Base-by-base conservation (phyloP, 2,113 vertebrate species). In the Lathamus discolor region DNA sequence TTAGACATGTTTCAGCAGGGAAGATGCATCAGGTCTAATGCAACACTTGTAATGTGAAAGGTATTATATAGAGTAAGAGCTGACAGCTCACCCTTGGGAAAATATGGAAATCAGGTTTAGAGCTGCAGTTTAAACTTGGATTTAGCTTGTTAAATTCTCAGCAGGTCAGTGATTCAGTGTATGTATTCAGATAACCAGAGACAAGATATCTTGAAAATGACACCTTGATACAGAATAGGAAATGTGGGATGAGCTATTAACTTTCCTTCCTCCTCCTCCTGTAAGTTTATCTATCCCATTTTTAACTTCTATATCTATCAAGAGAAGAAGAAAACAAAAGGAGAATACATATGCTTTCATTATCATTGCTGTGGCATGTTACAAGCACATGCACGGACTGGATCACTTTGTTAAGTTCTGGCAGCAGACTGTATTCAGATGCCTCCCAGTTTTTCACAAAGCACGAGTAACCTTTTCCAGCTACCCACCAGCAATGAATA, bases 121-220 rank as follows among this genome's bases (percentile, higher is more conserved):
- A 94, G 82, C 24, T 6, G 7, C 83, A 93, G 84, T 95, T 95
- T 96, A 93, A 96, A 92, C 78, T 76, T 59, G 55, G 57, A 92
- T 72, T 94, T 93, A 11, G 33, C 75, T 93, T 86, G 81, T 83
- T 96, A 93, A 93, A 96, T 93, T 93, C 90, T 88, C 67, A 88
- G 54, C 33, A 97, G 88, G 90, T 86, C 92, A 91, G 64, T 88
- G 63, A 85, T 81, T 86, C 70, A 90, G 66, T 33, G 19, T 49
- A 86, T 88, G 48, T 17, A 76, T 81, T 95, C 25, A 70, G 79
- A 37, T 88, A 95, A 89, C 43, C 69, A 69, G 67, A 67, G 81
- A 94, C 29, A 83, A 91, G 68, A 62, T 74, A 70, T 43, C 69
- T 95, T 92, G 93, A 94, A 94, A 92, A 87, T 69, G 74, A 70